Evolutionary conservation across 2,888 invertebrate genomes (phyloP), one percentile per base, ranked within the genome.

Genomic region (Brassicogethes aeneus): DNA sequence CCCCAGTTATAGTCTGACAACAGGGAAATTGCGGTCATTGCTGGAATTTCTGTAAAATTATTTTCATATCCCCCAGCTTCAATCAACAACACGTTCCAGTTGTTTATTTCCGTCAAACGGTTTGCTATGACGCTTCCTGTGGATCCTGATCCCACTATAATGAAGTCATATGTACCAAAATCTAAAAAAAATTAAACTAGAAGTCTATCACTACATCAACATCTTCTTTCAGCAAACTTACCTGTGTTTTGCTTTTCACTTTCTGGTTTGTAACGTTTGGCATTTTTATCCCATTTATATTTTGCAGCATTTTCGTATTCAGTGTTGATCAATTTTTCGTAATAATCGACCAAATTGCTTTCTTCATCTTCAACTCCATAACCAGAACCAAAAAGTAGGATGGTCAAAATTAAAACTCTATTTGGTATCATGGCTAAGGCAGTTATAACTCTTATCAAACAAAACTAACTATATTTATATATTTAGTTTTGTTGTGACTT

Each of bases 141-240:
- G 15, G 46, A 33, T n/a, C 54, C 54, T 2, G 48, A 47, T 15
- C 53, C 54, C 7, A 54, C 40, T n/a, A 51, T 41, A 15, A 52
- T 48, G 33, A 51, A 50, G 34, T 51, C 51, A 39, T 38, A 52
- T 16, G 39, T 44, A 8, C 47, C 50, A 40, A 42, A 50, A 44
- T 44, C 50, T 52, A 37, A 41, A 47, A 47, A 15, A 29, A 16
- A 45, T 45, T 39, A 44, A 40, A 44, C 46, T 39, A 46, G 41
- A 44, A 23, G 5, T 23, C 23, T 7, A 23, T 5, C 5, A 23
- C 23, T 7, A 23, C 10, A 23, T 23, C 23, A n/a, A n/a, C n/a
- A n/a, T n/a, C n/a, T n/a, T n/a, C n/a, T n/a, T n/a, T n/a, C n/a
- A n/a, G n/a, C n/a, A n/a, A n/a, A n/a, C n/a, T n/a, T n/a, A n/a